phyloP scores from a whole-genome alignment of 1,140 invertebrate species.

The Drosophila triauraria region DNA sequence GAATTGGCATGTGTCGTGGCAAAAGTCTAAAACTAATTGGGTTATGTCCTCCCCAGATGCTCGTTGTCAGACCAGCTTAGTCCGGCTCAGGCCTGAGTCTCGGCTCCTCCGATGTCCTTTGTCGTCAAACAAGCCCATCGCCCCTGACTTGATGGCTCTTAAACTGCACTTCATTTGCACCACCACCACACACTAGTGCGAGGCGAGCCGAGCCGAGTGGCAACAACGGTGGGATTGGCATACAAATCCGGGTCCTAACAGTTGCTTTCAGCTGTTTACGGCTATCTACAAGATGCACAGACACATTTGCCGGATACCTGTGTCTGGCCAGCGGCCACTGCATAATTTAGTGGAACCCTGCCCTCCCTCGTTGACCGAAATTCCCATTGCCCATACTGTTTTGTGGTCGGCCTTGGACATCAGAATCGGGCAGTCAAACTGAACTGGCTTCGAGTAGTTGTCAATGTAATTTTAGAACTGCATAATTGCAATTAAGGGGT shows the following conservation, averaged over 20 bases:
- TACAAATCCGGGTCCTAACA: conserved; percentile 55
- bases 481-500: not conserved
- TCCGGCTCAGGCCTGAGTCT: conserved; percentile 11
- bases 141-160: conserved; percentile 73
- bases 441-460: conserved; percentile 4
- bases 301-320: conserved; percentile 27
- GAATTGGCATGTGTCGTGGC: conserved; percentile 72
- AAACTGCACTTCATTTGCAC: conserved; percentile 70
- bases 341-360: conserved; percentile 36
- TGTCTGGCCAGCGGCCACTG: conserved; percentile 12
- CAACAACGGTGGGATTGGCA: conserved; percentile 25
- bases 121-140: conserved; percentile 46
- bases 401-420: conserved; percentile 29
- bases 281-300: conserved; percentile 44
- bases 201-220: conserved; percentile 9
- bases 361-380: conserved; percentile 8
- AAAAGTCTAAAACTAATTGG: conserved; percentile 70
- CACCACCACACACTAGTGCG: conserved; percentile 16
- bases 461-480: conserved; percentile 10
- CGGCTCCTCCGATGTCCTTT: conserved; percentile 10
- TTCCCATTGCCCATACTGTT: conserved; percentile 43
- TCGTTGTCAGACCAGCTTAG: conserved; percentile 45
- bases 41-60: conserved; percentile 71
- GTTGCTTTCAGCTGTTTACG: conserved; percentile 49
- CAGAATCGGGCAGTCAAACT: conserved; percentile 3